These are phyloP conservation scores for Druon quercuslanigerum DNA, from an alignment of 1,140 invertebrate genomes.

Conservation along the genomic window DNA sequence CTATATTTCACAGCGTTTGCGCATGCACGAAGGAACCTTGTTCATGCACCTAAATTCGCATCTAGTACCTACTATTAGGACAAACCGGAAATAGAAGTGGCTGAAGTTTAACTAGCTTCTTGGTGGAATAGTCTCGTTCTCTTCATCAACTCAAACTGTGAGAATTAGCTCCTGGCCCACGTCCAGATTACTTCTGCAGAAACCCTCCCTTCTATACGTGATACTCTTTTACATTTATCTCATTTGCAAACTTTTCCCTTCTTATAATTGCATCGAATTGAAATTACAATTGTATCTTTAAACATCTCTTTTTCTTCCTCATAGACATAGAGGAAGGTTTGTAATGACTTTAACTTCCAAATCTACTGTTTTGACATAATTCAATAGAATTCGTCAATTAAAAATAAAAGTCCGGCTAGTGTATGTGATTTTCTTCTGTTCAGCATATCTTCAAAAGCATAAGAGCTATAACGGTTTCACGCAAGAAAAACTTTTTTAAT, in stretches of 20 bases:
- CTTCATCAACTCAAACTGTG: slow-evolving; percentile 66
- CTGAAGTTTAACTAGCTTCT: slow-evolving; percentile 64
- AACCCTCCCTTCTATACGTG: slow-evolving; percentile 2
- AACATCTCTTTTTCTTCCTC: no score
- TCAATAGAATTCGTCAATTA: no score
- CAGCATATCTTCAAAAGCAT: no score
- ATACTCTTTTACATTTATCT: slow-evolving; percentile 16
- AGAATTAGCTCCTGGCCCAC: slow-evolving; percentile 65
- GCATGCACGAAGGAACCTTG: slow-evolving; percentile 5
- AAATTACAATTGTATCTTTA: not conserved
- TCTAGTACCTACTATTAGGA: slow-evolving; percentile 53
- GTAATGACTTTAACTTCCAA: no score
- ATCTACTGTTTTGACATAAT: no score
- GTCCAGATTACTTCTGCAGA: slow-evolving; percentile 63
- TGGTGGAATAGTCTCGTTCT: slow-evolving; percentile 57
- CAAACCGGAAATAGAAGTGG: slow-evolving; percentile 63
- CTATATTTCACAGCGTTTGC: not conserved
- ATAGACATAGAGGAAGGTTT: no score
- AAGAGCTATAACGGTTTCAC: no score
- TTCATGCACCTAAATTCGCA: slow-evolving; percentile 26
- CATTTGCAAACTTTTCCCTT: not conserved
- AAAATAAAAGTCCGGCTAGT: no score
- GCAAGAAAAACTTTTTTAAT: no score
- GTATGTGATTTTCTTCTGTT: no score
- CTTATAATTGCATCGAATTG: not conserved